These are phyloP conservation scores for Chlorospingus semifuscus DNA, from an alignment of 2,797 vertebrate genomes.

Conservation along the genomic window DNA sequence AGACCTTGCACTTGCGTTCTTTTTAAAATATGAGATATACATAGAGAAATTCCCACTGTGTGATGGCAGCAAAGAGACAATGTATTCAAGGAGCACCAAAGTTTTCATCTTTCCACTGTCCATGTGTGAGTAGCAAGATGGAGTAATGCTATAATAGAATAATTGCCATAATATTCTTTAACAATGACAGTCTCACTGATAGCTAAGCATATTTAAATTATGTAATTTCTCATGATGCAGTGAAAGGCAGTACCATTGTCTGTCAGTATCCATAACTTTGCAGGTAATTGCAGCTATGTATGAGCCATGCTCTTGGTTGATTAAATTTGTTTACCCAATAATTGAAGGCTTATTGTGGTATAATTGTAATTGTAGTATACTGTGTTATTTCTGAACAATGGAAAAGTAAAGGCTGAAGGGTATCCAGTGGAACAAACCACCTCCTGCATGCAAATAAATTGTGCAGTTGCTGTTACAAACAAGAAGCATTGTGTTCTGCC, in stretches of 20 bases:
- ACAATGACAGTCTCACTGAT: not conserved
- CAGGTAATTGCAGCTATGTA: constrained; percentile 27
- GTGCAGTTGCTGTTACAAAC: constrained; percentile 10
- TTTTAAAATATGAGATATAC: not conserved
- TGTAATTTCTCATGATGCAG: not conserved
- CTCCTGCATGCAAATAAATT: constrained; percentile 26
- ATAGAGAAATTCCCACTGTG: not conserved
- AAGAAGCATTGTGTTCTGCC: constrained; percentile 42
- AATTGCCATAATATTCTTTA: not conserved
- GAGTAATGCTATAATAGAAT: not conserved
- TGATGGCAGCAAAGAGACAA: not conserved
- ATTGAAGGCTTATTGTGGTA: constrained; percentile 17
- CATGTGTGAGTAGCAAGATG: not conserved
- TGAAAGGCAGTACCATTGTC: constrained; percentile 3
- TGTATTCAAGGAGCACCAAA: accelerated
- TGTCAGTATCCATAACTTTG: not conserved
- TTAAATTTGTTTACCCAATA: constrained; percentile 23
- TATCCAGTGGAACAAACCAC: not conserved
- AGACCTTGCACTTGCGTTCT: not conserved
- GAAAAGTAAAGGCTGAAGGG: constrained; percentile 28
- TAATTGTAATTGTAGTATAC: not conserved
- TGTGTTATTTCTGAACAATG: constrained; percentile 29
- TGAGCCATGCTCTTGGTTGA: not conserved
- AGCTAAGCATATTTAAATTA: not conserved
- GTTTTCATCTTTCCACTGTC: not conserved